Evolutionary conservation across 2,797 vertebrate species (phyloP).

Genomic region (Galaxias olidus): DNA sequence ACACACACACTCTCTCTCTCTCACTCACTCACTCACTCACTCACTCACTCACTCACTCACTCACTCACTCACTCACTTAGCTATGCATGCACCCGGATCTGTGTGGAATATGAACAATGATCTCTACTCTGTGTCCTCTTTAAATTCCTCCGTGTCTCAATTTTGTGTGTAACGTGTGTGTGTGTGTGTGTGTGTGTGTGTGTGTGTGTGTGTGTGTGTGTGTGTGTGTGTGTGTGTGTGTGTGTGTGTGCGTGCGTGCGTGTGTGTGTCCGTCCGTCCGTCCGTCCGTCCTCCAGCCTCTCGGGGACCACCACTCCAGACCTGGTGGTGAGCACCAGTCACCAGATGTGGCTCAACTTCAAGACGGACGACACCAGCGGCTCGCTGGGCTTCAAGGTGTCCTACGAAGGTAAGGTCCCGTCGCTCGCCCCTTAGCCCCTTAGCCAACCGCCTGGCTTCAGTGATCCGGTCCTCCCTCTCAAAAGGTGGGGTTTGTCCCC

Average conservation of each 20-base stretch:
- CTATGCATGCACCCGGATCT: too few relatives aligned
- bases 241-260: neutral
- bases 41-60: neutral
- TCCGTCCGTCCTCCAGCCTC: too few relatives aligned
- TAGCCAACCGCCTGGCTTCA: too few relatives aligned
- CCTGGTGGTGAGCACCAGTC: constrained; percentile 95
- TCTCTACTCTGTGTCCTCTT: too few relatives aligned
- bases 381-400: constrained; percentile 94
- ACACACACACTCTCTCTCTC: constrained; percentile 10
- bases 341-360: constrained; percentile 99
- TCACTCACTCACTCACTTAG: too few relatives aligned
- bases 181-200: too few relatives aligned
- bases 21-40: neutral
- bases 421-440: too few relatives aligned
- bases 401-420: constrained; percentile 85
- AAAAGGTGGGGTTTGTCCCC: too few relatives aligned
- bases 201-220: neutral
- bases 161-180: too few relatives aligned
- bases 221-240: neutral
- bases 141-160: too few relatives aligned
- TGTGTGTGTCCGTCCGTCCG: constrained; percentile 29
- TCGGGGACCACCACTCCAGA: constrained; percentile 94
- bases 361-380: constrained; percentile 95
- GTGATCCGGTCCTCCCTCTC: too few relatives aligned
- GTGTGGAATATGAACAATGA: too few relatives aligned